Base-by-base conservation (phyloP, 2,888 invertebrate species). In the Tiliacea aurago region DNA sequence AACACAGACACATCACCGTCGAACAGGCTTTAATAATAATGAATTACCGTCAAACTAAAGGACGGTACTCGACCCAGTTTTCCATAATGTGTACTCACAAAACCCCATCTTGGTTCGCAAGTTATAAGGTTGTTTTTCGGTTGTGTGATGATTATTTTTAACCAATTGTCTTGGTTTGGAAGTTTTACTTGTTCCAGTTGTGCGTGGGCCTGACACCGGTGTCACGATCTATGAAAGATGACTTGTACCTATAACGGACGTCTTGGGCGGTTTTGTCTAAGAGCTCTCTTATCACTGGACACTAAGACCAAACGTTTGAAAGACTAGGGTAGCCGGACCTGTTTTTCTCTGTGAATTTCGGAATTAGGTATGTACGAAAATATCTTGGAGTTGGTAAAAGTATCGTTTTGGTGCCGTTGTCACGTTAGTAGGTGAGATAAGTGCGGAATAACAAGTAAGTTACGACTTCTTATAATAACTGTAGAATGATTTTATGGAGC, bases 181-280 rank as follows among this genome's bases (percentile, higher is more conserved):
- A 84, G 76, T 86, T 85, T 82, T 75, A 84, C 82, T 77, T 82
- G 86, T 76, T 72, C 80, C 80, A 82, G 79, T 84, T 76, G 76
- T 85, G 84, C 85, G 76, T 86, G 85, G 51, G 58, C 70, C 66
- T 73, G 86, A 85, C 86, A 84, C 84, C 75, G 64, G 66, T 78
- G 86, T 84, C 84, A 79, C 71, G 65, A 76, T 78, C 84, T 85
- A 86, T 86, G 85, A 85, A 78, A 85, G 72, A 85, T 85, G 86
- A 80, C 77, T 84, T 78, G 70, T 84, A 81, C 68, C 84, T 79
- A 76, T 66, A 71, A 81, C 55, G 37, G 81, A 64, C 78, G 15
- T 64, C 41, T 72, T 67, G 43, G 73, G 58, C n/a, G 58, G 55
- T 58, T 63, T 53, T 37, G 66, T 76, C 81, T 72, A 72, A 37